Percentiles rank a stretch among this genome's conserved stretches.
These are phyloP conservation scores for Babylonia areolata DNA, from an alignment of 1,140 invertebrate species.

Conservation along the genomic window DNA sequence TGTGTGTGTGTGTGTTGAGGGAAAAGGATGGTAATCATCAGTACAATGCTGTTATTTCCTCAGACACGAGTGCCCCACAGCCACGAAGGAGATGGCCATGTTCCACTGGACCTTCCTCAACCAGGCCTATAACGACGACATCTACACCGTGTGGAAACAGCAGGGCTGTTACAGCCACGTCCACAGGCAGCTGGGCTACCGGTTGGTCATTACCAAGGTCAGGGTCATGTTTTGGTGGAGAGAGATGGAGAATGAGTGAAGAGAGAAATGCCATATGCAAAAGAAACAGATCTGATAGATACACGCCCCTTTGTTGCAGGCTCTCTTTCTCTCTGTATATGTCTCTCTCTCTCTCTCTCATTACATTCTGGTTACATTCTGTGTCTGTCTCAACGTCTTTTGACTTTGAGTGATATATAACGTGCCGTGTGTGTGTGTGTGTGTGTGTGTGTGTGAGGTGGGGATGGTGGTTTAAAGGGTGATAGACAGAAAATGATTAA, in stretches of 20 bases:
- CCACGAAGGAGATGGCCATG: constrained; percentile 23
- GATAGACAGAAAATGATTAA: no score
- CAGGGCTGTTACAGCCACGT: constrained; percentile 37
- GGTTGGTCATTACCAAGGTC: constrained; percentile 29
- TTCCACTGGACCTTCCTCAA: constrained; percentile 43
- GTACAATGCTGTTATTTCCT: no score
- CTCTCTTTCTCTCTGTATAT: neutral
- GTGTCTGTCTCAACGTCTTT: neutral
- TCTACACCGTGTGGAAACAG: constrained; percentile 31
- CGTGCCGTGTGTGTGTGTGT: neutral
- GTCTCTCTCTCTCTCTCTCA: neutral
- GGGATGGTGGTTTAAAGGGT: no score
- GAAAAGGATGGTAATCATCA: no score
- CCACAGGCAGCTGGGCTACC: constrained; percentile 36
- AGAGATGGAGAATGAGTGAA: no score
- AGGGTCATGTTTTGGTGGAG: no score
- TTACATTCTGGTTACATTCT: neutral
- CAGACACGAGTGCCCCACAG: constrained; percentile 38
- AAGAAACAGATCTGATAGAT: no score
- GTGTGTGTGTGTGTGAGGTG: neutral
- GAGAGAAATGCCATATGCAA: no score
- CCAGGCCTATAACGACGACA: constrained; percentile 17
- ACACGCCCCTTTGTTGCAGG: no score
- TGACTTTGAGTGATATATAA: no score
- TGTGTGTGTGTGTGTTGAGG: no score